A percentile compares a stretch with the other conserved stretches of the same genome.
phyloP scores from a whole-genome alignment of 2,888 invertebrate genomes.

The Oxystoma pomonae region DNA sequence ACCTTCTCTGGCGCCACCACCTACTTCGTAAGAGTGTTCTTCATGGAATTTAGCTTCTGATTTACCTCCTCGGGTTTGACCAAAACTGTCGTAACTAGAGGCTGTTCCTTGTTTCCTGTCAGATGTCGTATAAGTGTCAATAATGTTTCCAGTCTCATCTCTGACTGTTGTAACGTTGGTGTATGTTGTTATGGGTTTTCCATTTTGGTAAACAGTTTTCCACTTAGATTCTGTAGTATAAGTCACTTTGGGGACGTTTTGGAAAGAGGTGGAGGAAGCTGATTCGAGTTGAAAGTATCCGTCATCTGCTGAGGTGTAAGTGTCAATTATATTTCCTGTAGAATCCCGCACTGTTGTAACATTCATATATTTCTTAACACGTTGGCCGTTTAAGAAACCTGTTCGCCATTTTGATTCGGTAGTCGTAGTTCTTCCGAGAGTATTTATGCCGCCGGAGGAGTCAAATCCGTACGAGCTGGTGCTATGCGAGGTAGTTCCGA shows the following conservation, averaged over 20 bases:
- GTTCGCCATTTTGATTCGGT: slow-evolving; percentile 22
- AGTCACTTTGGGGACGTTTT: not conserved
- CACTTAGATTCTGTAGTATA: slow-evolving; percentile 19
- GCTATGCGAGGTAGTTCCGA: not conserved
- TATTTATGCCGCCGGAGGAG: not conserved
- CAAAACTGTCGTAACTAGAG: not conserved
- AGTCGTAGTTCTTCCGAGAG: slow-evolving; percentile 16
- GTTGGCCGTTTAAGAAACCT: slow-evolving; percentile 23
- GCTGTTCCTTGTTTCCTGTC: slow-evolving; percentile 13
- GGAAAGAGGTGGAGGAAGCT: not conserved
- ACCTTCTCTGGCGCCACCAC: slow-evolving; percentile 25
- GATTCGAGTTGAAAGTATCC: slow-evolving; percentile 3
- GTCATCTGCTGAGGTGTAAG: slow-evolving; percentile 22
- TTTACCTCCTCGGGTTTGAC: not conserved
- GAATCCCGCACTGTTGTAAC: slow-evolving; percentile 33
- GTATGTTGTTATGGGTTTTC: slow-evolving; percentile 28
- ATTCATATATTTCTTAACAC: slow-evolving; percentile 30
- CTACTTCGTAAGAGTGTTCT: slow-evolving; percentile 15
- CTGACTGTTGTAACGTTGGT: slow-evolving; percentile 32
- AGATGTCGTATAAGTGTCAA: slow-evolving; percentile 26
- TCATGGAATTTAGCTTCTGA: slow-evolving; percentile 15
- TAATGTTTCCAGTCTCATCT: slow-evolving; percentile 32
- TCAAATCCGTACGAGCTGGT: not conserved
- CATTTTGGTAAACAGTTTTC: slow-evolving; percentile 20
- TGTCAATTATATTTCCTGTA: slow-evolving; percentile 31